phyloP scores from a whole-genome alignment of 2,797 vertebrate species.

The Tragopan temminckii region DNA sequence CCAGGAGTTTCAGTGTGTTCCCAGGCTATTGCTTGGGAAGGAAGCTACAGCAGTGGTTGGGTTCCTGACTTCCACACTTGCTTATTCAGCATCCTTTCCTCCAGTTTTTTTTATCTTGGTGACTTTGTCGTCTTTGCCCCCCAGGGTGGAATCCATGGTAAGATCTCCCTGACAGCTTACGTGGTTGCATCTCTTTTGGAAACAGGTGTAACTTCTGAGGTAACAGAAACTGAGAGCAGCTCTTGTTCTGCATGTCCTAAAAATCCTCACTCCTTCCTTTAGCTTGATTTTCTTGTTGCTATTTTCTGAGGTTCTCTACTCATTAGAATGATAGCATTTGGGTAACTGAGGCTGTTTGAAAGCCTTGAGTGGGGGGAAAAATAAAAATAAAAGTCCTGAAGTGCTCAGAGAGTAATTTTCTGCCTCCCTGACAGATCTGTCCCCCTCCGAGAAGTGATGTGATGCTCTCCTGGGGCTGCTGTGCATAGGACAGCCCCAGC shows the following conservation, averaged over 20 bases:
- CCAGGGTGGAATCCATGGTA: conserved; percentile 93
- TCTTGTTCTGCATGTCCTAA: background rate
- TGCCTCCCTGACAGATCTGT: background rate
- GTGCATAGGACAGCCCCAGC: background rate
- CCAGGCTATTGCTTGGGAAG: background rate
- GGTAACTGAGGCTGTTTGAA: background rate
- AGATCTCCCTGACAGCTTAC: conserved; percentile 92
- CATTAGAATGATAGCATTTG: background rate
- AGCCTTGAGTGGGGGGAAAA: background rate
- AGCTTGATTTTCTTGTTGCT: background rate
- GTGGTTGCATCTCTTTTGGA: conserved; percentile 93
- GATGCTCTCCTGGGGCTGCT: conserved; percentile 14
- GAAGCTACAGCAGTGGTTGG: background rate
- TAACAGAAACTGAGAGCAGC: conserved; percentile 55
- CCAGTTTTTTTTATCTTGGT: background rate
- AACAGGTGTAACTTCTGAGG: conserved; percentile 90
- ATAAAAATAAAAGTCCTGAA: background rate
- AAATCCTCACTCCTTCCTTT: background rate
- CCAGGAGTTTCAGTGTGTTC: background rate
- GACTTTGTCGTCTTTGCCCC: conserved; percentile 14
- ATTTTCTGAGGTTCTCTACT: background rate
- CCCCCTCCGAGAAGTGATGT: background rate
- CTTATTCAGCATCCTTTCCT: background rate
- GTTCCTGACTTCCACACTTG: background rate
- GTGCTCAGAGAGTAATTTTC: background rate